phyloP scores from a whole-genome alignment of 2,888 invertebrate genomes.

The Chouioia cunea region DNA sequence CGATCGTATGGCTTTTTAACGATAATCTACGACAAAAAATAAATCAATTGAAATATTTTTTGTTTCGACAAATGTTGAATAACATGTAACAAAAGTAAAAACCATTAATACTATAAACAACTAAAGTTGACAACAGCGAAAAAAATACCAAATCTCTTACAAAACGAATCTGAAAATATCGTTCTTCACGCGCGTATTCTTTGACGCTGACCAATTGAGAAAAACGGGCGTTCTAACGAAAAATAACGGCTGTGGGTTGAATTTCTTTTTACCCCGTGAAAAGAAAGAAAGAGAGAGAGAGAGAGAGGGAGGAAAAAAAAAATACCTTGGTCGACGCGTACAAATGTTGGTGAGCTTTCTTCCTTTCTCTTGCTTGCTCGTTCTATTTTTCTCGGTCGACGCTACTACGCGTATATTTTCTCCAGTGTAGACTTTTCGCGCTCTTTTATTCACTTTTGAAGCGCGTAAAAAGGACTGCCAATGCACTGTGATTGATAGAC shows the following conservation, averaged over 20 bases:
- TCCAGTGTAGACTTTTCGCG: conserved; percentile 40
- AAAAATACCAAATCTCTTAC: not conserved
- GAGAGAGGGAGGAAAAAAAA: conserved; percentile 13
- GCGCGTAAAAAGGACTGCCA: conserved; percentile 23
- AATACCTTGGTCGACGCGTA: conserved; percentile 43
- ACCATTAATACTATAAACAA: conserved; percentile 3
- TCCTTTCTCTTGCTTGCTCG: conserved; percentile 28
- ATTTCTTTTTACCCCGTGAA: not conserved
- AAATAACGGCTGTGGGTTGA: conserved; percentile 50
- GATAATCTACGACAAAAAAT: too few species aligned
- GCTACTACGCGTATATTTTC: conserved; percentile 39
- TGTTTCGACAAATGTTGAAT: too few species aligned
- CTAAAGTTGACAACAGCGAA: conserved; percentile 39
- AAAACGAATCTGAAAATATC: conserved; percentile 15
- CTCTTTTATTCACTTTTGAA: conserved; percentile 25
- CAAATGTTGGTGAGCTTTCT: conserved; percentile 28
- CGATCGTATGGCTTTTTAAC: too few species aligned
- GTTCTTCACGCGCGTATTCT: conserved; percentile 39
- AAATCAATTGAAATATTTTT: too few species aligned
- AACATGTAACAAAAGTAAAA: too few species aligned
- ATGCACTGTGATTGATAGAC: conserved; percentile 18
- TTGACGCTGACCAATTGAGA: conserved; percentile 59
- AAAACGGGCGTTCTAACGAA: conserved; percentile 55
- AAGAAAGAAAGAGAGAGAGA: conserved; percentile 20
- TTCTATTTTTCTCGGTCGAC: conserved; percentile 43